These are phyloP conservation scores for Ellobius talpinus DNA, from an alignment of 2,113 vertebrate genomes.

Conservation along the genomic window DNA sequence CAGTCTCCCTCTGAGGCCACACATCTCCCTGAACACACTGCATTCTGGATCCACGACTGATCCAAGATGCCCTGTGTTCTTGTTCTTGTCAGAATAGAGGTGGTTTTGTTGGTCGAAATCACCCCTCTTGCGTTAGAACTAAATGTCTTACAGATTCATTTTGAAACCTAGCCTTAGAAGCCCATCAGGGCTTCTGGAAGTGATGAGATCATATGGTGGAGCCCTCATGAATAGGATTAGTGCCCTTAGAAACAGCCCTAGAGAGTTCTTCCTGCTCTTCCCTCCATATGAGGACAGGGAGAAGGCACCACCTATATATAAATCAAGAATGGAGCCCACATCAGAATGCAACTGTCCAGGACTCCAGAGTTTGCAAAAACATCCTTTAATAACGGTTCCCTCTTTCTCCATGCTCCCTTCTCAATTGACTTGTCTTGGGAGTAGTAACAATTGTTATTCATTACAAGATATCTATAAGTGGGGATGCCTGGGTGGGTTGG, in stretches of 20 bases:
- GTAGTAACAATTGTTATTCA: background rate
- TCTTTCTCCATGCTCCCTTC: background rate
- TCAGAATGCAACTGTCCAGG: background rate
- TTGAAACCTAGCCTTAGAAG: background rate
- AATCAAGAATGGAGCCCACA: background rate
- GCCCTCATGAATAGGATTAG: background rate
- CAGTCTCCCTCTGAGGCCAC: background rate
- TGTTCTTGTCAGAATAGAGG: background rate
- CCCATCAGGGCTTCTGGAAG: background rate
- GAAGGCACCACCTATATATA: too few relatives aligned
- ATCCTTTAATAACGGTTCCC: background rate
- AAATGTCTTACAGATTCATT: background rate
- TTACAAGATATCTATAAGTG: background rate
- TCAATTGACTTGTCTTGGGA: background rate
- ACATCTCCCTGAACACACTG: too few relatives aligned
- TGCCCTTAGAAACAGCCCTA: background rate
- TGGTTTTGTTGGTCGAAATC: background rate
- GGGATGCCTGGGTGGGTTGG: background rate
- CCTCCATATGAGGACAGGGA: background rate
- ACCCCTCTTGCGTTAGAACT: background rate
- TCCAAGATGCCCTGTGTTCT: background rate
- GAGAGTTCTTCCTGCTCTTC: background rate
- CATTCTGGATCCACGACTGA: background rate
- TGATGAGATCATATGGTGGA: background rate
- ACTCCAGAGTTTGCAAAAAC: background rate